Percentiles rank a stretch among this genome's conserved stretches.
These are phyloP conservation scores for Pseudomyrmex cubaensis DNA, from an alignment of 1,140 invertebrate species.

Conservation along the genomic window DNA sequence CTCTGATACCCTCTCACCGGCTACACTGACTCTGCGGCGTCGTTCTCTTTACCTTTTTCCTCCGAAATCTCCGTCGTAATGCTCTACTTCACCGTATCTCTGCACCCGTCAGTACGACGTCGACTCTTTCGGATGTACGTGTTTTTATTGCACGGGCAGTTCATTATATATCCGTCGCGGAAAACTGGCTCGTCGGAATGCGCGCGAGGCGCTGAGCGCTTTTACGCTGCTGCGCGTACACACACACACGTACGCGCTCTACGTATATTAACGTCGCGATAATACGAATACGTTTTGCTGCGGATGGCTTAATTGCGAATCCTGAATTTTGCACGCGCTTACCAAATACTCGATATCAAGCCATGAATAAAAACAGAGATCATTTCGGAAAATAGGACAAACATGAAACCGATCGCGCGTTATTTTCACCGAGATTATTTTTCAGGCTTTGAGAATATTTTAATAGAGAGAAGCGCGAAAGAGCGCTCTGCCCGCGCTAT, in stretches of 20 bases:
- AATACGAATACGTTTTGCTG: slow-evolving; percentile 13
- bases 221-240: not conserved
- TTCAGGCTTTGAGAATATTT: slow-evolving; percentile 26
- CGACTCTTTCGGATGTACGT: slow-evolving; percentile 29
- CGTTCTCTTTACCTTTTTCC: slow-evolving; percentile 32
- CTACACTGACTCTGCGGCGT: not conserved
- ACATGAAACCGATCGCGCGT: slow-evolving; percentile 23
- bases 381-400: slow-evolving; percentile 30
- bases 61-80: slow-evolving; percentile 25
- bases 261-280: slow-evolving; percentile 21
- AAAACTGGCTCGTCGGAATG: slow-evolving; percentile 36
- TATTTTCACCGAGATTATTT: slow-evolving; percentile 30
- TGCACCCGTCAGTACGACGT: not conserved
- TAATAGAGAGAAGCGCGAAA: not conserved
- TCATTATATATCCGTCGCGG: slow-evolving; percentile 45
- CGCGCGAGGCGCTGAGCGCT: not conserved
- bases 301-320: slow-evolving; percentile 38
- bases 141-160: slow-evolving; percentile 45
- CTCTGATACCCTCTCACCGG: not conserved
- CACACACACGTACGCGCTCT: not conserved
- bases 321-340: slow-evolving; percentile 25
- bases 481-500: too few relatives aligned
- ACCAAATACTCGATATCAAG: not conserved
- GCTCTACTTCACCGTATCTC: slow-evolving; percentile 18
- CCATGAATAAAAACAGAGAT: slow-evolving; percentile 51